Base-by-base conservation (phyloP, 2,797 vertebrate species). In the Pangasius mekongensis region DNA sequence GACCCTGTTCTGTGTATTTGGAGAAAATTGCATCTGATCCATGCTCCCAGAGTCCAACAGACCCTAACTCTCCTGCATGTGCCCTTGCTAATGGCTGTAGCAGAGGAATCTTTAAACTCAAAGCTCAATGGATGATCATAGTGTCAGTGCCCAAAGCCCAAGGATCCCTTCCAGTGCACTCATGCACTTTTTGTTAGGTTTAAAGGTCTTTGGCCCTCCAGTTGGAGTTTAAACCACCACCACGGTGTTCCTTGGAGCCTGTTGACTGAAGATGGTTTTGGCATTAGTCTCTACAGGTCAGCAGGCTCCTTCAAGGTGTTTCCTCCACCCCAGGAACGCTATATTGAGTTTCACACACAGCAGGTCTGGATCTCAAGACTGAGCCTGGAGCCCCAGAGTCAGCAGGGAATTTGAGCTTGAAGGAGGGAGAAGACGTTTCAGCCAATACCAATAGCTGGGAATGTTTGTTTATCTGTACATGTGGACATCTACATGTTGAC, bases 161-260 rank as follows among this genome's bases (percentile, higher is more conserved):
- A 71, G 69, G n/a, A 71, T 39, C 16, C 22, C 22, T 66, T 74
- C 67, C 47, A 36, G 30, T 13, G 77, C 30, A 58, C 30, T 33
- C 52, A 36, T 74, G 60, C 14, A 54, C 5, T 14, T 81, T 89
- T 86, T 69, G 71, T 69, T 86, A 16, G 60, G 64, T 88, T 86
- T n/a, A 77, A 86, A 60, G 62, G 66, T 56, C 5, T 73, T 6
- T 49, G 20, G 3, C 14, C 66, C 67, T 77, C 33, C 69, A 86
- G 66, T 47, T 86, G 43, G 60, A 83, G 67, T 30, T 86, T 86
- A 77, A 74, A 87, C 52, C 58, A 66, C 67, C 87, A 83, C 89
- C 87, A 80, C 76, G 9, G 81, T 18, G 54, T 87, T 89, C 90
- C 78, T 89, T 87, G 67, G 88, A 91, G 85, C 88, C 91, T 81